phyloP scores from a whole-genome alignment of 2,113 vertebrate genomes.

The Notechis scutatus region DNA sequence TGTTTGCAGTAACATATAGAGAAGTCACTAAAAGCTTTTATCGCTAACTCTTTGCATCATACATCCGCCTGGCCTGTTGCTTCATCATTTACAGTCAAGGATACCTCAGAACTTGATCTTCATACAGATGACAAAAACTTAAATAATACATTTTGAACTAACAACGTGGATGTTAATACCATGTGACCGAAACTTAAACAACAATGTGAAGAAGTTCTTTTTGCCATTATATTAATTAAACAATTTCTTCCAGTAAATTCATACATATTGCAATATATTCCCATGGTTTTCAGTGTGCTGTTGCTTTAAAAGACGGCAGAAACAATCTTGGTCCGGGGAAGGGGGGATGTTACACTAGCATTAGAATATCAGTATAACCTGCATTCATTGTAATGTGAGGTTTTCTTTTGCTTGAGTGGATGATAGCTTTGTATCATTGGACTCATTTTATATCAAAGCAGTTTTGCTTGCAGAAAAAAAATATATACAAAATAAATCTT shows the following conservation, averaged over 20 bases:
- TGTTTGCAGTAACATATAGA: conserved; percentile 77
- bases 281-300: conserved; percentile 73
- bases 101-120: conserved; percentile 72
- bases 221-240: conserved; percentile 52
- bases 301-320: conserved; percentile 72
- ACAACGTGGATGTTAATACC: conserved; percentile 46
- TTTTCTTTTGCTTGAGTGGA: conserved; percentile 92
- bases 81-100: conserved; percentile 71
- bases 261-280: conserved; percentile 66
- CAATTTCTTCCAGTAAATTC: conserved; percentile 60
- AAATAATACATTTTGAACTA: conserved; percentile 47
- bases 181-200: conserved; percentile 38
- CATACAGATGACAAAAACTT: conserved; percentile 62
- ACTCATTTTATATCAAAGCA: conserved; percentile 94
- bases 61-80: conserved; percentile 66
- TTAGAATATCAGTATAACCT: conserved; percentile 79
- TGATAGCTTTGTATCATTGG: conserved; percentile 85
- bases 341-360: conserved; percentile 58
- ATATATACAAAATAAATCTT: conserved; percentile 78
- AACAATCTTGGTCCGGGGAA: conserved; percentile 58
- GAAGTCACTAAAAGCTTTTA: conserved; percentile 74
- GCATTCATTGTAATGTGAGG: conserved; percentile 83
- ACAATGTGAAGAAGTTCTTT: conserved; percentile 44
- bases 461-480: conserved; percentile 84
- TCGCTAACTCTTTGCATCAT: conserved; percentile 79